These are phyloP conservation scores for Nycticorax nycticorax DNA, from an alignment of 2,113 vertebrate genomes.

Conservation along the genomic window DNA sequence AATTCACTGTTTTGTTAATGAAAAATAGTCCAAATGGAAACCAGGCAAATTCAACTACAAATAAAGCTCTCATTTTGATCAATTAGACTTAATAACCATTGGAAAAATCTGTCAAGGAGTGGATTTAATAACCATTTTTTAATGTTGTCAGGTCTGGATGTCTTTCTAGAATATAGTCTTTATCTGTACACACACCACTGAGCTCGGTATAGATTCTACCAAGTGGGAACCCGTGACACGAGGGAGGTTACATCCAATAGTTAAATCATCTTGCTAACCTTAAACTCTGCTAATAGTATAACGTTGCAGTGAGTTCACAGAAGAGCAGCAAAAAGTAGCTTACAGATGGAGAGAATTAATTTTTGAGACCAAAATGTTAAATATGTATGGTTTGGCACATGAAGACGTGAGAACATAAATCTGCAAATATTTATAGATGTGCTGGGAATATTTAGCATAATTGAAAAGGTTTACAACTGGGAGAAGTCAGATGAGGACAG, in stretches of 20 bases:
- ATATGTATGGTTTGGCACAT: slow-evolving; percentile 15
- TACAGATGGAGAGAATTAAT: not conserved
- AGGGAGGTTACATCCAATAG: not conserved
- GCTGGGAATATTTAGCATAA: slow-evolving; percentile 56
- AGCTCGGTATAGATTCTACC: not conserved
- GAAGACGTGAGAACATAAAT: slow-evolving; percentile 35
- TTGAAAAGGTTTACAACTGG: slow-evolving; percentile 19
- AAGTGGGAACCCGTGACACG: not conserved
- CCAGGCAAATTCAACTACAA: not conserved
- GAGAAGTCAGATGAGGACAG: slow-evolving; percentile 33
- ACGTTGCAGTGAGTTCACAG: not conserved
- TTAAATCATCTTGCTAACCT: slow-evolving; percentile 4
- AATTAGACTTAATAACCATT: not conserved
- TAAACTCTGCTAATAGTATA: not conserved
- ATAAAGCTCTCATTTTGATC: not conserved
- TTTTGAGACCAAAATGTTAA: slow-evolving; percentile 51
- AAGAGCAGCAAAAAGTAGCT: not conserved
- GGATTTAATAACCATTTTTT: not conserved
- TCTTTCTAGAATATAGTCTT: not conserved
- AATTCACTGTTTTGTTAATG: not conserved
- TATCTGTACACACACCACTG: not conserved
- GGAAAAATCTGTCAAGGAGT: not conserved
- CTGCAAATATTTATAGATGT: slow-evolving; percentile 60
- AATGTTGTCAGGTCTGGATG: not conserved
- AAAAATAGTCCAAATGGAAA: not conserved